Evolutionary conservation across 2,888 invertebrate genomes (phyloP), one percentile per base, ranked within the genome.

Genomic region (Oxytorus armatus): DNA sequence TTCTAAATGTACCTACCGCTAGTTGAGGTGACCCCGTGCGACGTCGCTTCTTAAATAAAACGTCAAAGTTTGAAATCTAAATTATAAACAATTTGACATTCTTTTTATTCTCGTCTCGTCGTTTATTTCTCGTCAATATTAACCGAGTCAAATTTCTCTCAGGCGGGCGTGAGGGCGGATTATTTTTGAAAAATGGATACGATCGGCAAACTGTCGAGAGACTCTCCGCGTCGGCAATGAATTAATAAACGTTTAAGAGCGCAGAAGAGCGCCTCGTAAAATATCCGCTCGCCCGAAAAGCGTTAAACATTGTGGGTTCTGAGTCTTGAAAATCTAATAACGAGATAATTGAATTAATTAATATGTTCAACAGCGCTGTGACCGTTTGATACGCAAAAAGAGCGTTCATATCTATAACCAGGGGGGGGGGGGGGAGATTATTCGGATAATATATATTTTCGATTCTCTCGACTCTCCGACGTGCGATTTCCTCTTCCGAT

Each of bases 321-420:
- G n/a, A 18, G 23, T 63, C 51, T 63, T 63, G n/a, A n/a, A 42
- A 42, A 42, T 73, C 16, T n/a, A 63, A 73, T 73, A 63, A 73
- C 16, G 18, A 25, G 42, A 29, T 73, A 73, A 73, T 29, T 29
- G 3, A 29, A 29, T 29, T 29, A 29, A 29, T n/a, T n/a, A n/a
- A n/a, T n/a, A 29, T 29, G 29, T 29, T 29, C 2, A 29, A 29
- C 29, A 5, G 3, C 29, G 5, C n/a, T n/a, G n/a, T 23, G 51
- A 61, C 49, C 11, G 7, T 11, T 72, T 51, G 3, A 25, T 14
- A 4, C 11, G 16, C 16, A 7, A 14, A 25, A 16, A 39, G 59
- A 25, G 51, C 39, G 8, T 14, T 18, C 42, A 3, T n/a, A 69
- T 61, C 51, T 36, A 49, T 72, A 49, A 59, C 16, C 39, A n/a